Base-by-base conservation (phyloP, 2,888 invertebrate species). In the Lingula anatina region DNA sequence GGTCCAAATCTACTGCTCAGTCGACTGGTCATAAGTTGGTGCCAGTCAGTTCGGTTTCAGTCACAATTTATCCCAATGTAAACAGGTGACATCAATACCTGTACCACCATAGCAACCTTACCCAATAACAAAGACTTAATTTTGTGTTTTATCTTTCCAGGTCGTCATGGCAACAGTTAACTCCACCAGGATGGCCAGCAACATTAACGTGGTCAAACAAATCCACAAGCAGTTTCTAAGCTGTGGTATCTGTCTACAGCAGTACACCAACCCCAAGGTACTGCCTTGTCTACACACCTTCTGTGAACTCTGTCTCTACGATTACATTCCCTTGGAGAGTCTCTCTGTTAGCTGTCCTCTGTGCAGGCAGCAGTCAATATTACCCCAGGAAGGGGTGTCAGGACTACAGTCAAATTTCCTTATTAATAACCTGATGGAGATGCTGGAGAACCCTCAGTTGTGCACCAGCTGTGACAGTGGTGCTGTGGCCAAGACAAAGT, bases 211-310 rank as follows among this genome's bases (percentile, higher is more conserved):
- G 35, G 59, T 60, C 26, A 61, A 57, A 35, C 62, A 63, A 51
- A 55, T 62, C 38, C 61, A 66, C 55, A 59, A 59, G 20, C 59
- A 68, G 46, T 61, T 69, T 43, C 65, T 77, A 48, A 70, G 71
- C 54, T 77, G 77, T 60, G 72, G 71, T 39, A 74, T 77, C 49
- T 77, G 77, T 57, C 57, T 67, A 31, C 68, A 68, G 24, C 57
- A 71, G 28, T 77, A 76, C 61, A 66, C 59, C 45, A 64, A 63
- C 43, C 76, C 73, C 3, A 75, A 76, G 57, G 78, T 80, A 39
- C 66, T 80, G 47, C 80, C 80, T 15, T 80, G 80, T 60, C 70
- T 80, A 24, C 80, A 80, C 61, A 79, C 80, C 24, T 80, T 80
- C 67, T 80, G 80, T 58, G 73, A 77, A 62, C 60, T 62, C 47